Evolutionary conservation across 2,888 invertebrate species (phyloP), one percentile per base, ranked within the genome.

Genomic region (Osmoderma eremita): DNA sequence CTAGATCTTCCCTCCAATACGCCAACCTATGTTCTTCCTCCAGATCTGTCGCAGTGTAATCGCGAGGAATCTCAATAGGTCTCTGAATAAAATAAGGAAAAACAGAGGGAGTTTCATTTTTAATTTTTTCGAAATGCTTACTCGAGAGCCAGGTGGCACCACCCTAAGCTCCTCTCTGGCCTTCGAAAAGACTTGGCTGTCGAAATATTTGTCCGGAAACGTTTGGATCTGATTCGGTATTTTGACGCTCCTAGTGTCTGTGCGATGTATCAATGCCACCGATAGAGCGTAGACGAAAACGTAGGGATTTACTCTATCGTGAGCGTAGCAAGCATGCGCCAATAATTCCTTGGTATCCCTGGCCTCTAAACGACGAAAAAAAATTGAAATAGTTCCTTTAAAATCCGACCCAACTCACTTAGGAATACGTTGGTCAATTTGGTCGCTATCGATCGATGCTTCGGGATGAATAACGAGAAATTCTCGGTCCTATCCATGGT

Each of bases 1-100:
- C 93, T 68, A 93, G 84, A 80, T 94, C 94, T 79, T 94, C 94
- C 41, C 94, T 87, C 86, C 91, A 94, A 82, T 94, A 95, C 22
- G 92, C 91, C 69, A 93, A 80, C 3, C 90, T 87, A 79, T 94
- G 93, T 75, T 95, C 94, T 0, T 88, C 88, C 75, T 94, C 93
- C 1, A 84, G 75, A 70, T 89, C 87, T 0, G 89, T 87, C 0
- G 93, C 94, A 0, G 94, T 92, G 79, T 89, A 93, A 82, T 92
- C 90, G 18, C 82, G 77, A 0, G 92, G 91, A 70, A 93, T 90
- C 56, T 86, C 87, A 50, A 93, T 85, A 0, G 90, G 88, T 75
- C 84, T 82, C 90, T 90, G 81, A 42, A 71, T 70, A 48, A 68
- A 49, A 38, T n/a, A 53, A 22, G 10, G 12, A 18, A 13, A n/a